phyloP scores from a whole-genome alignment of 2,113 vertebrate genomes.

The Turdus rufiventris region DNA sequence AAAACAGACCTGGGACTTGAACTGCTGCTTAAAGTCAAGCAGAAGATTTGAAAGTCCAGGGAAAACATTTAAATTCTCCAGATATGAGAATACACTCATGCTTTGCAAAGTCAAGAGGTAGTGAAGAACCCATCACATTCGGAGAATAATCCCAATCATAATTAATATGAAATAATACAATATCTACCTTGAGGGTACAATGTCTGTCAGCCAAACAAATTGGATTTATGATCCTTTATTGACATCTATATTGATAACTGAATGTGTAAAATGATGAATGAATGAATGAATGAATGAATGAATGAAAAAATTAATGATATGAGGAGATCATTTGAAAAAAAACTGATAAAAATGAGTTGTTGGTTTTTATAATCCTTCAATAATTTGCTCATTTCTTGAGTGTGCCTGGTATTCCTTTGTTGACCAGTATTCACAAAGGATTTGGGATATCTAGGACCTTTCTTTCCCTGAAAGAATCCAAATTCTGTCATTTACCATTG shows the following conservation, averaged over 20 bases:
- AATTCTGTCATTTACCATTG: not conserved
- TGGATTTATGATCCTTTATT: not conserved
- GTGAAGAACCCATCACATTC: not conserved
- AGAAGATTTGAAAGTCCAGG: not conserved
- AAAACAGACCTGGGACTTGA: not conserved
- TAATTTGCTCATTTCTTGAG: not conserved
- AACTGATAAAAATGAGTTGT: not conserved
- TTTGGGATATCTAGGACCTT: not conserved
- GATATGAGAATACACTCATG: not conserved
- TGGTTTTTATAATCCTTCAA: not conserved
- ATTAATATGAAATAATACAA: not conserved
- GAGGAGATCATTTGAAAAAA: not conserved
- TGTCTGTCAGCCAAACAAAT: not conserved
- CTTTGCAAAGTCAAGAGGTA: not conserved
- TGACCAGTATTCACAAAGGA: rapidly evolving
- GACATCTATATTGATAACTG: not conserved
- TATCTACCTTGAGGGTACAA: not conserved
- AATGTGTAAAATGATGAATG: not conserved
- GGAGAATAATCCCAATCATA: not conserved
- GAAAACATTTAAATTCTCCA: not conserved
- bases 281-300: not conserved
- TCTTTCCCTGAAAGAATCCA: not conserved
- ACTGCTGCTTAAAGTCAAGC: not conserved
- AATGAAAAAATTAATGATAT: not conserved
- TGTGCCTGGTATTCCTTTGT: not conserved